Evolutionary conservation across 2,888 invertebrate genomes (phyloP).

Genomic region (Cheilosia soror): DNA sequence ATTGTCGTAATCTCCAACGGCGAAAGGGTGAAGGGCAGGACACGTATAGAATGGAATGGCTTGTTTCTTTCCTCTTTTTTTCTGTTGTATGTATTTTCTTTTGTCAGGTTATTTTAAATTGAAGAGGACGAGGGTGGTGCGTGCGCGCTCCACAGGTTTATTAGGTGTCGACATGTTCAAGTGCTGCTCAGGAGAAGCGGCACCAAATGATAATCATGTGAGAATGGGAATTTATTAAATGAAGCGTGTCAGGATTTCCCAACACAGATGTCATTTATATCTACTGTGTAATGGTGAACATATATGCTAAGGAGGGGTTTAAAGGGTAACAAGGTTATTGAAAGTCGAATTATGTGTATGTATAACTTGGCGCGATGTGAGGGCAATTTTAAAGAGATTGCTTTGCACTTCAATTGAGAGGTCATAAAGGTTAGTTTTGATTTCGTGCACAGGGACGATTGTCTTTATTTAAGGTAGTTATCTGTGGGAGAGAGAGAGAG

Average conservation of each 20-base stretch:
- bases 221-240: conserved; percentile 65
- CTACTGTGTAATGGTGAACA: conserved; percentile 1
- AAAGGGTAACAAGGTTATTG: conserved; percentile 59
- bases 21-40: conserved; percentile 24
- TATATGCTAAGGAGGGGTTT: not conserved
- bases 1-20: conserved; percentile 56
- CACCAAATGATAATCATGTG: conserved; percentile 59
- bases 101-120: conserved; percentile 57
- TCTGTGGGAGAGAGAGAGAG: not conserved
- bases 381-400: conserved; percentile 36
- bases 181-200: not conserved
- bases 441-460: conserved; percentile 18
- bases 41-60: conserved; percentile 29
- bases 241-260: conserved; percentile 53
- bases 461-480: not conserved
- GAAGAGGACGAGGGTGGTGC: conserved; percentile 7
- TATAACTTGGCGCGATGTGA: conserved; percentile 26
- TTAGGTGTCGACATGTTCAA: conserved; percentile 14
- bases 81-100: conserved; percentile 1
- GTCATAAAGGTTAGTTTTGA: conserved; percentile 45
- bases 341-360: conserved; percentile 27
- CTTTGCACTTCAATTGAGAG: not conserved
- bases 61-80: conserved; percentile 11
- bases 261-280: conserved; percentile 59
- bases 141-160: conserved; percentile 50